Conservation (phyloP, 2,797 vertebrate species). For the Malurus leucopterus region DNA sequence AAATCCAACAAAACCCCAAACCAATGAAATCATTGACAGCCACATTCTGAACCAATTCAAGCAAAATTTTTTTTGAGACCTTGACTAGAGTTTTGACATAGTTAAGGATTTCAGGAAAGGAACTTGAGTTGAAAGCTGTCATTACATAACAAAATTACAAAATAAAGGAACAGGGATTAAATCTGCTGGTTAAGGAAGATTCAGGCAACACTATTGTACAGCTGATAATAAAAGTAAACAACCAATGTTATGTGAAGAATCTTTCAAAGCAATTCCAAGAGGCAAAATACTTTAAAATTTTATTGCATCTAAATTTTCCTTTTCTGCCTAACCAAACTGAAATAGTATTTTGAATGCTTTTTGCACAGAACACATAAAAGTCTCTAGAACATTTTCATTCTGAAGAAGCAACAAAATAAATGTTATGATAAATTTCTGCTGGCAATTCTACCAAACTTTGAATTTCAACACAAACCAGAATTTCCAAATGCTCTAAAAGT, state of each 20-base stretch:
- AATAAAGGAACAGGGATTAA: constrained; percentile 23
- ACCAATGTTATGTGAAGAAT: background rate
- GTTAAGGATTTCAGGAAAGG: background rate
- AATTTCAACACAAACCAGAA: constrained; percentile 29
- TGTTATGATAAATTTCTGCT: constrained; percentile 41
- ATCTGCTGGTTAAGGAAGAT: constrained; percentile 55
- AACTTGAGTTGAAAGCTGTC: background rate
- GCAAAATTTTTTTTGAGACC: background rate
- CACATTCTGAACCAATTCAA: background rate
- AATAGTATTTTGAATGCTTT: constrained; percentile 27
- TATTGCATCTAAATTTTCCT: constrained; percentile 65
- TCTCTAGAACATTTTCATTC: constrained; percentile 12
- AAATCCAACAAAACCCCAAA: background rate
- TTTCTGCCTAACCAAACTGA: constrained; percentile 39
- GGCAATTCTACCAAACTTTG: background rate
- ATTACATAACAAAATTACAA: background rate
- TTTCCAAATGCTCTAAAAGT: constrained; percentile 31
- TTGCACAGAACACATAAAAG: constrained; percentile 20
- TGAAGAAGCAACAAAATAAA: constrained; percentile 29
- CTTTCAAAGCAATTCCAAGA: constrained; percentile 16
- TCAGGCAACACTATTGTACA: constrained; percentile 50
- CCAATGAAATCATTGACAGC: background rate
- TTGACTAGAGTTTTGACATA: background rate
- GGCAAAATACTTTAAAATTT: constrained; percentile 33
- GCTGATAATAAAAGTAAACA: constrained; percentile 24